Conservation (phyloP, 2,113 vertebrate genomes). For the Pitta sordida region DNA sequence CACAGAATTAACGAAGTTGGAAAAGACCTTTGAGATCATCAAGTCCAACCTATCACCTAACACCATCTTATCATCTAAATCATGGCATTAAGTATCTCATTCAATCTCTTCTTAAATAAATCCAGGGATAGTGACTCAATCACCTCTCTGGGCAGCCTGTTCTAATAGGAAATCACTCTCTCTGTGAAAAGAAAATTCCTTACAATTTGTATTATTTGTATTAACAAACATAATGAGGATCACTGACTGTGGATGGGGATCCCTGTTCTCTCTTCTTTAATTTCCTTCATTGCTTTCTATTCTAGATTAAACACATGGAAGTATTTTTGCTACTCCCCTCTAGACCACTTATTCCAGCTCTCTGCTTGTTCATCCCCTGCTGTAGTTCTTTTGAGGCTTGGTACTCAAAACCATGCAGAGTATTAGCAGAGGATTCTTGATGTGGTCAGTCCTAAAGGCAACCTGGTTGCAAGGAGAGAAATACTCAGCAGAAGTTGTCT, state of each 20-base stretch:
- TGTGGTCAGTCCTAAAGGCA: neutral
- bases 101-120: too few species aligned
- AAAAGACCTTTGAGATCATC: too few species aligned
- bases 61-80: too few species aligned
- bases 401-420: neutral
- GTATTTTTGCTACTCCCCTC: neutral
- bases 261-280: neutral
- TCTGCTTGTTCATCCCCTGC: neutral
- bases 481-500: neutral
- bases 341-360: neutral
- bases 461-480: neutral
- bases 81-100: too few species aligned
- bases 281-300: neutral
- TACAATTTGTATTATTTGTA: too few species aligned
- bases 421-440: neutral
- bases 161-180: too few species aligned
- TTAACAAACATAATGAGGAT: neutral
- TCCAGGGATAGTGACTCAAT: too few species aligned
- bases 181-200: too few species aligned
- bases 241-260: neutral
- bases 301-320: neutral
- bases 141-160: too few species aligned
- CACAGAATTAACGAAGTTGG: too few species aligned
- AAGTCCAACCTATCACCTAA: too few species aligned
- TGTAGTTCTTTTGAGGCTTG: neutral